These are phyloP conservation scores for Anguilla anguilla DNA, from an alignment of 2,797 vertebrate genomes.

Conservation along the genomic window DNA sequence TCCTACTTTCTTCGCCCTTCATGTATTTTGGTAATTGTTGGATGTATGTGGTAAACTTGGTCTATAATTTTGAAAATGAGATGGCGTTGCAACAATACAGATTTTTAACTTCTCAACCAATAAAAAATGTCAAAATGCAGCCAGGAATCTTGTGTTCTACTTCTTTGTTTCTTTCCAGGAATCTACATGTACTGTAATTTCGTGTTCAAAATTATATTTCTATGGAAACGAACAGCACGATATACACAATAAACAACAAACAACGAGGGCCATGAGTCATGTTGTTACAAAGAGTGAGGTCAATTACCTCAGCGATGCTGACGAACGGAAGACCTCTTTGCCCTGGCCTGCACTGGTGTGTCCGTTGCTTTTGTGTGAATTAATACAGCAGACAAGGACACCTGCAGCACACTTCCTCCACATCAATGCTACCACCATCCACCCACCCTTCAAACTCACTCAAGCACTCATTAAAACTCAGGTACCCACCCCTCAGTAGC, in stretches of 20 bases:
- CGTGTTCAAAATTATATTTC: background rate
- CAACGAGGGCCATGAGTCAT: background rate
- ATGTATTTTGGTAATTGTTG: background rate
- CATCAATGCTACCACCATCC: background rate
- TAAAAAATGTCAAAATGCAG: background rate
- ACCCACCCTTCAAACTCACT: background rate
- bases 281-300: background rate
- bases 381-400: background rate
- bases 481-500: background rate
- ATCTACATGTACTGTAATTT: constrained; percentile 1
- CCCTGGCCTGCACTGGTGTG: background rate
- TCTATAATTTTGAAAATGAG: constrained; percentile 10
- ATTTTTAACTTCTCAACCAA: background rate
- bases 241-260: background rate
- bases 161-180: background rate
- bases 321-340: background rate
- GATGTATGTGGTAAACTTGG: background rate
- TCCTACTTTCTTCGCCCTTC: background rate
- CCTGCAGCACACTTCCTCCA: background rate
- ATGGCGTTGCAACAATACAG: background rate
- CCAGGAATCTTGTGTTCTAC: background rate
- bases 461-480: background rate
- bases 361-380: background rate
- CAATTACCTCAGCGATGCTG: background rate
- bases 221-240: background rate